A percentile compares a stretch with the other conserved stretches of the same genome.
Conservation (phyloP, 2,888 invertebrate species). For the Frankliniella fusca region DNA sequence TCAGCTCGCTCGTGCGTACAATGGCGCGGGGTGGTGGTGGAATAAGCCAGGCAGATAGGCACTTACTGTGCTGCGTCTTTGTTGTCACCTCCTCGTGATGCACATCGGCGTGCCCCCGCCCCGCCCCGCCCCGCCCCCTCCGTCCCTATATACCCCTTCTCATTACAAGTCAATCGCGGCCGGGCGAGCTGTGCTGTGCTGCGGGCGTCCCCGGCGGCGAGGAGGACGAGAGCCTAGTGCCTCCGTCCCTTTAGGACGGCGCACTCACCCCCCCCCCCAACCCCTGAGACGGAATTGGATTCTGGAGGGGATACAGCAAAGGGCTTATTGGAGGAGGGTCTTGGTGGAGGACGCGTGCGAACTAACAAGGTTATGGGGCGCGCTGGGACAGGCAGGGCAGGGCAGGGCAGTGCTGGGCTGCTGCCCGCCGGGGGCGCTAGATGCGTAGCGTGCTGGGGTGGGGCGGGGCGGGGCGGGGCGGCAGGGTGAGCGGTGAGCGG, state of each 20-base stretch:
- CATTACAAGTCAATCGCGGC: not conserved
- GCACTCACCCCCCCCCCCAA: no score
- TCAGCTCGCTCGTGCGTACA: no score
- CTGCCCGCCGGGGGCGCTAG: not conserved
- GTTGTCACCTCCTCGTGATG: no score
- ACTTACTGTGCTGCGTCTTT: no score
- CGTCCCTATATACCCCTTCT: not conserved
- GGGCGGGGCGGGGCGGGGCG: no score
- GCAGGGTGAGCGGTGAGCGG: no score
- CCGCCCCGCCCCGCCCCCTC: not conserved
- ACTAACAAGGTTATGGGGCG: not conserved
- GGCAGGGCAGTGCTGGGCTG: no score
- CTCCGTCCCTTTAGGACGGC: no score
- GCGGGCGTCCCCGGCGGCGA: not conserved
- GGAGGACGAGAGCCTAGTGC: not conserved
- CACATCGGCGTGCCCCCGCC: not conserved
- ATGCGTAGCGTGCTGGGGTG: no score
- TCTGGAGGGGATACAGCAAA: not conserved
- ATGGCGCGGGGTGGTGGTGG: no score
- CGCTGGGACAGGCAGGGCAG: not conserved
- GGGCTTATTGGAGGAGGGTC: no score
- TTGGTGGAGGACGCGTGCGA: not conserved
- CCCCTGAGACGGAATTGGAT: not conserved
- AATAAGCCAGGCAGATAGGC: no score
- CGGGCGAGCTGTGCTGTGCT: not conserved